Base-by-base conservation (phyloP, 2,888 invertebrate species). In the Strigamia transsilvanica region DNA sequence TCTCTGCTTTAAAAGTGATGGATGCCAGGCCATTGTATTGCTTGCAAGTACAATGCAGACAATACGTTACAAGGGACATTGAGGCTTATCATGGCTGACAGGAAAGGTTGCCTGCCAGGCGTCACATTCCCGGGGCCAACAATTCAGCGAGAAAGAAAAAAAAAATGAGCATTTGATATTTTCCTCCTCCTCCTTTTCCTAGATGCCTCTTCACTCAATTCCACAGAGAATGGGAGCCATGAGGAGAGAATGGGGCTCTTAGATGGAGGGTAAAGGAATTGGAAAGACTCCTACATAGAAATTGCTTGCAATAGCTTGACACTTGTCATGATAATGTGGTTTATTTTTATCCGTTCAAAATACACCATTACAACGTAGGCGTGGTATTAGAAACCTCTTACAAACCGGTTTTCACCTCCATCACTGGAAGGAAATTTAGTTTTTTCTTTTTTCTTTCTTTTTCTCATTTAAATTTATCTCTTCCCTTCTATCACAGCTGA, bases 1-100 rank as follows among this genome's bases (percentile, higher is more conserved):
- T 56, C 56, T 56, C 56, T 56, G 56, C 56, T 56, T 56, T 56
- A 56, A 56, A 56, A 56, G 56, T 56, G 56, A 56, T 56, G 56
- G 56, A 56, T 56, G 56, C 56, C 56, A 56, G 56, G 56, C 56
- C 56, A 56, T 56, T 56, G 56, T 56, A 56, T 56, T 56, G 56
- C 56, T 56, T 56, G 56, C 56, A 56, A 56, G 56, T 56, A 56
- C 56, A 56, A 56, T 56, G 56, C 56, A 56, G 56, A 56, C 56
- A 56, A 56, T 56, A 56, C 56, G 56, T 56, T 56, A 56, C 56
- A 56, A 56, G 56, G 56, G 56, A 56, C 56, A 56, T 56, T 56
- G 56, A 56, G 21, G 56, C 56, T 56, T 56, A 56, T 56, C 56
- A 56, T 56, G 56, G 56, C 56, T 56, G 56, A 56, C 56, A 56